Evolutionary conservation across 1,140 invertebrate genomes (phyloP).

Genomic region (Halyomorpha halys): DNA sequence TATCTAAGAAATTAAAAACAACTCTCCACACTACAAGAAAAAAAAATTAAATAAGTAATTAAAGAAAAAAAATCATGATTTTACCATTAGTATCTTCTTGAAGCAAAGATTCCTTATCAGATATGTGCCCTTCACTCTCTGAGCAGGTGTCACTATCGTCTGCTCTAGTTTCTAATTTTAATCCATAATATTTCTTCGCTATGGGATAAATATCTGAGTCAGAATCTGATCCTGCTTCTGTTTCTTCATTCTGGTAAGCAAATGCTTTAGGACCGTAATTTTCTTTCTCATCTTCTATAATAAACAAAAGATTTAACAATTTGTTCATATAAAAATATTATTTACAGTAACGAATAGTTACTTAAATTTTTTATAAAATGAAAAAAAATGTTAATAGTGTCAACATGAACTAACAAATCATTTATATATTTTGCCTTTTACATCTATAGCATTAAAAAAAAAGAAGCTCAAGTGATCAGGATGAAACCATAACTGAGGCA

Average conservation of each 20-base stretch:
- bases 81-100: conserved; percentile 28
- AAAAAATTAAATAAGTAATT: not conserved
- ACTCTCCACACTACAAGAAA: no score
- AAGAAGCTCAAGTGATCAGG: no score
- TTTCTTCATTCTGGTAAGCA: conserved; percentile 36
- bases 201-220: conserved; percentile 33
- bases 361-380: not conserved
- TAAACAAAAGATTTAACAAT: not conserved
- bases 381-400: not conserved
- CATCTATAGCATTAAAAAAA: no score
- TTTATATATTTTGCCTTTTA: no score
- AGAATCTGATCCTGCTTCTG: conserved; percentile 41
- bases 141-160: conserved; percentile 27
- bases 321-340: not conserved
- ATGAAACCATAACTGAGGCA: no score
- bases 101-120: conserved; percentile 17
- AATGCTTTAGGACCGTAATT: conserved; percentile 38
- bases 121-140: conserved; percentile 22
- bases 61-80: not conserved
- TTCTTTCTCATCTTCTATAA: not conserved
- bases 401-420: no score
- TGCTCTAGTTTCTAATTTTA: conserved; percentile 21
- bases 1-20: no score
- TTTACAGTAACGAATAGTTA: not conserved
- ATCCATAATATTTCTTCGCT: conserved; percentile 35